Evolutionary conservation across 2,888 invertebrate species (phyloP), one percentile per base, ranked within the genome.

Genomic region (Agriopis leucophaearia): DNA sequence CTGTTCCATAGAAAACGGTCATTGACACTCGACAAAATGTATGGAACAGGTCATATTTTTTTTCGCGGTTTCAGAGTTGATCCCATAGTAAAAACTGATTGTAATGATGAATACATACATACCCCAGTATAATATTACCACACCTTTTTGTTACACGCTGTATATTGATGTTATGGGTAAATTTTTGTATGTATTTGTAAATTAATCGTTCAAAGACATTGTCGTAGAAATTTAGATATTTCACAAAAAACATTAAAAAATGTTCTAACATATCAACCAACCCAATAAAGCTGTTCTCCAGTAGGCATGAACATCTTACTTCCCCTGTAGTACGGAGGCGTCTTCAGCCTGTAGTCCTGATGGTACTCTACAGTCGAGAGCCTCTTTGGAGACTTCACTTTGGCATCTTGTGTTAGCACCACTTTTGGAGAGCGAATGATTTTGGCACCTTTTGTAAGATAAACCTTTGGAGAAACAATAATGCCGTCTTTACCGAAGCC

Each of bases 281-380:
- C 93, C 93, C 92, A 92, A 82, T 82, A 94, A 48, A 94, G 71
- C 35, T 81, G 87, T 74, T 92, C 90, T 66, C 93, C 93, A 0
- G 88, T 87, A 3, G 89, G 88, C 91, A 92, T 91, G 59, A 52
- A 82, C 89, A 91, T 89, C 74, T 90, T 75, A 74, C 93, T 94
- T 8, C 93, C 92, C 36, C 77, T 83, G 63, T 91, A 92, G 70
- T 64, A 78, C 0, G 80, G 72, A 4, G 92, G 92, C 70, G 80
- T 68, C 69, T 71, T 86, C 60, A 92, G 67, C 45, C 73, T 83
- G 65, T 89, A 71, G n/a, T 83, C 85, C 15, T 81, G 77, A 72
- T 86, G 87, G 15, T 80, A 74, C 16, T 84, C 83, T 7, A 91
- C 86, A 45, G 70, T 75, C 0, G 87, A 86, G 50, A 81, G 66